Evolutionary conservation across 2,113 vertebrate species (phyloP).

Genomic region (Lagopus muta): DNA sequence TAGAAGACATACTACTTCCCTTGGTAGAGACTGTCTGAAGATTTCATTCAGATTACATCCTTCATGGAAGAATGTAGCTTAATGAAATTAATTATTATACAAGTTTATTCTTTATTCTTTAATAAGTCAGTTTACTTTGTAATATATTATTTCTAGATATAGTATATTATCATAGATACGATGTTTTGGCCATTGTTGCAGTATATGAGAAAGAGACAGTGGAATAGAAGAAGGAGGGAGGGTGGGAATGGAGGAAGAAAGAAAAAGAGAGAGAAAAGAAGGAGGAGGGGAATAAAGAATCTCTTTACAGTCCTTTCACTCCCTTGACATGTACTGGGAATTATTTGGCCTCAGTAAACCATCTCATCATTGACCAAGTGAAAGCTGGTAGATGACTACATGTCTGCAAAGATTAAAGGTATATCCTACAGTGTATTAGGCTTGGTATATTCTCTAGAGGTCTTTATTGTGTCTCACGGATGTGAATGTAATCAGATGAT

Average conservation of each 20-base stretch:
- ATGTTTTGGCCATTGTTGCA: background rate
- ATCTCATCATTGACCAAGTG: background rate
- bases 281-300: background rate
- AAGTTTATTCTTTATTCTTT: conserved; percentile 23
- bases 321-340: background rate
- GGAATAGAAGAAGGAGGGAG: background rate
- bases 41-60: conserved; percentile 40
- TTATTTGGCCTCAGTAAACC: background rate
- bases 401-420: background rate
- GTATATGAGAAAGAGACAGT: background rate
- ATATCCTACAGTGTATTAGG: background rate
- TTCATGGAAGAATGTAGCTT: conserved; percentile 29
- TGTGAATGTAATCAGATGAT: background rate
- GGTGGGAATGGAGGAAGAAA: background rate
- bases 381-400: background rate
- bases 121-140: conserved; percentile 14
- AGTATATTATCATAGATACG: background rate
- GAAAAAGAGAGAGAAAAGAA: background rate
- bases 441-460: background rate
- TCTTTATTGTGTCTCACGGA: background rate
- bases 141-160: conserved; percentile 18
- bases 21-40: background rate
- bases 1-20: background rate
- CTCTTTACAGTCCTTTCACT: background rate
- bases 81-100: conserved; percentile 43